Evolutionary conservation across 2,797 vertebrate species (phyloP), one percentile per base, ranked within the genome.

Genomic region (Aphelocoma californica): DNA sequence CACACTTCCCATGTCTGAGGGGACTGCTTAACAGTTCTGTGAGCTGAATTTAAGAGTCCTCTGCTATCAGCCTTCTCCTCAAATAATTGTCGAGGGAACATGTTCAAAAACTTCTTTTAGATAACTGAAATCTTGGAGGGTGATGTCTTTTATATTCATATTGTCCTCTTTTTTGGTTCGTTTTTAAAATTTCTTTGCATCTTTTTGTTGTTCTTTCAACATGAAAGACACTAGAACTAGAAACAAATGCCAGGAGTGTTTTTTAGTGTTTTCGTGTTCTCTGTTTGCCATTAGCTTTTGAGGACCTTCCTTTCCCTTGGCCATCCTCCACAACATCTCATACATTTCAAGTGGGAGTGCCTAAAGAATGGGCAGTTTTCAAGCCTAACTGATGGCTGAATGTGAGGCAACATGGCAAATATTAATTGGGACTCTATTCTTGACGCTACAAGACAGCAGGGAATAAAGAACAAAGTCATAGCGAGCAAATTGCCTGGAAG

Each of bases 391-490:
- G 54, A 60, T 60, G 56, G 25, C 53, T 82, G 67, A 78, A n/a
- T 61, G 36, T 78, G 67, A 91, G 40, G 14, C 53, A 83, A 71
- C 17, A 48, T 4, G 14, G 38, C 47, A 93, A 93, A 69, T 72
- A 91, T 66, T 90, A 92, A 86, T 78, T 69, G n/a, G 20, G 21
- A 86, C 28, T 74, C 71, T 81, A 32, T 88, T 90, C 69, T 54
- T 75, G 66, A 81, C 5, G 25, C 42, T 64, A 70, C 2, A 14
- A 87, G 61, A 78, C 84, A 79, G 75, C 61, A 83, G 78, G 69
- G 84, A 94, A 85, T 48, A 87, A 95, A 87, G 81, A 95, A 89
- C 53, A 82, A 95, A 92, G 78, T 66, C 78, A 70, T 23, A 64
- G 56, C 5, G 11, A 86, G 61, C 7, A 3, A 95, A 86, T 45